Percentiles rank a stretch among this genome's conserved stretches.
phyloP scores from a whole-genome alignment of 2,113 vertebrate species.

The Pao palembangensis region DNA sequence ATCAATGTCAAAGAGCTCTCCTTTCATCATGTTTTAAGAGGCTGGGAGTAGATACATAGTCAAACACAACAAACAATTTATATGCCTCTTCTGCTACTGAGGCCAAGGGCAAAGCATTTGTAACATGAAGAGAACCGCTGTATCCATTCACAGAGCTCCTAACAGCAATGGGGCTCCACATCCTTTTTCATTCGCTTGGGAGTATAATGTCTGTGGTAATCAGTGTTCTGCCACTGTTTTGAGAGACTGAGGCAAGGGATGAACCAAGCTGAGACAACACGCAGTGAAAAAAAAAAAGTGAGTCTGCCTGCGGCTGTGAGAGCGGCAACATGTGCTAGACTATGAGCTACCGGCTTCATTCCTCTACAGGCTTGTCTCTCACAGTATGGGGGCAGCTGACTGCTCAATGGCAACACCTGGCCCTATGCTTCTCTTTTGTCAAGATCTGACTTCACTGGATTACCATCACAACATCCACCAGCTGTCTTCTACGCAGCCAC shows the following conservation, averaged over 20 bases:
- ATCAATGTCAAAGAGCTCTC: slow-evolving; percentile 47
- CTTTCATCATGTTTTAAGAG: slow-evolving; percentile 58
- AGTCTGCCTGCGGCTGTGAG: slow-evolving; percentile 41
- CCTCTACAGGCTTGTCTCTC: slow-evolving; percentile 74
- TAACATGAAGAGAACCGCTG: slow-evolving; percentile 45
- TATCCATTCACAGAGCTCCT: slow-evolving; percentile 11
- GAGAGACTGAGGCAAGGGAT: slow-evolving; percentile 28
- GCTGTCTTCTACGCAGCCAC: slow-evolving; percentile 71
- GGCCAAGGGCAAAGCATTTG: slow-evolving; percentile 56
- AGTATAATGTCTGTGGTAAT: slow-evolving; percentile 32
- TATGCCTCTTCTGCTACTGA: slow-evolving; percentile 52
- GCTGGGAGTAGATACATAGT: slow-evolving; percentile 55
- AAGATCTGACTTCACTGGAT: slow-evolving; percentile 80
- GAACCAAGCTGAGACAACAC: slow-evolving; percentile 25
- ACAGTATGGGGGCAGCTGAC: slow-evolving; percentile 73
- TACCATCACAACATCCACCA: slow-evolving; percentile 86
- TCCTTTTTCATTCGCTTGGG: slow-evolving; percentile 34
- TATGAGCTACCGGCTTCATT: slow-evolving; percentile 63
- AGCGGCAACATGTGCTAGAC: slow-evolving; percentile 66
- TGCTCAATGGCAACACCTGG: slow-evolving; percentile 83
- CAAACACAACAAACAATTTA: slow-evolving; percentile 66
- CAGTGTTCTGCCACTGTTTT: slow-evolving; percentile 38
- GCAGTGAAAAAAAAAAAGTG: slow-evolving; percentile 24
- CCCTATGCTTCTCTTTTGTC: slow-evolving; percentile 77
- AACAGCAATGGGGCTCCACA: slow-evolving; percentile 15